Percentiles rank a stretch among this genome's conserved stretches.
Evolutionary conservation across 2,113 vertebrate genomes (phyloP).

Genomic region (Microtus pennsylvanicus): DNA sequence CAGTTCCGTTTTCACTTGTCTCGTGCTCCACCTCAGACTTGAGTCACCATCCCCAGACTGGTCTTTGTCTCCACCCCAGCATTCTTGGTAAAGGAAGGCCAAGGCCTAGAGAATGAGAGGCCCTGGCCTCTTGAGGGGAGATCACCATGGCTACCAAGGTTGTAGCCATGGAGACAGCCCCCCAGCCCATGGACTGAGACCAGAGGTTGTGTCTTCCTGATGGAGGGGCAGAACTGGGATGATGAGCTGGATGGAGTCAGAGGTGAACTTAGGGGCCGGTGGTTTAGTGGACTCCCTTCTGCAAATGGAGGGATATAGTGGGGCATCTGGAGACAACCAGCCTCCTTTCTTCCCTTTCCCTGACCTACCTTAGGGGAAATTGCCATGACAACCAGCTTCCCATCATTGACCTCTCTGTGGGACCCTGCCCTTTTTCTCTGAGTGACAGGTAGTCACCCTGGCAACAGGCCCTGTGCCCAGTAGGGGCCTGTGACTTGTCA

Average conservation of each 20-base stretch:
- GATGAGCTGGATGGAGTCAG: not conserved
- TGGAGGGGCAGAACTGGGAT: not conserved
- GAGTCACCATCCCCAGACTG: not conserved
- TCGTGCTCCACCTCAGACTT: not conserved
- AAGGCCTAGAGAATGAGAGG: slow-evolving; percentile 2
- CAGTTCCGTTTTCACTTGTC: not conserved
- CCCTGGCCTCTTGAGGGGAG: not conserved
- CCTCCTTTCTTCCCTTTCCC: not conserved
- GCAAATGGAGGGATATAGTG: not conserved
- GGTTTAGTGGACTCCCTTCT: not conserved
- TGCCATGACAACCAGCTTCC: slow-evolving; percentile 53
- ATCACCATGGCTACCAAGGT: slow-evolving; percentile 20
- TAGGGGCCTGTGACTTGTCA: slow-evolving; percentile 11
- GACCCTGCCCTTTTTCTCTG: slow-evolving; percentile 24
- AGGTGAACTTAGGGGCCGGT: not conserved
- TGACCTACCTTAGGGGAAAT: slow-evolving; percentile 38
- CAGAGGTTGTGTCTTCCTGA: slow-evolving; percentile 9
- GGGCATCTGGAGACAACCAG: not conserved
- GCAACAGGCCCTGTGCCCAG: slow-evolving; percentile 40
- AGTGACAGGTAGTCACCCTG: slow-evolving; percentile 68
- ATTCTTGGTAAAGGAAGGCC: slow-evolving; percentile 17
- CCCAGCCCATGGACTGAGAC: slow-evolving; percentile 2
- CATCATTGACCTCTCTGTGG: slow-evolving; percentile 14
- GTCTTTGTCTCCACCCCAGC: not conserved
- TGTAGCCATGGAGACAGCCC: slow-evolving; percentile 58